Conservation (phyloP, 2,113 vertebrate genomes). For the Mola mola region DNA sequence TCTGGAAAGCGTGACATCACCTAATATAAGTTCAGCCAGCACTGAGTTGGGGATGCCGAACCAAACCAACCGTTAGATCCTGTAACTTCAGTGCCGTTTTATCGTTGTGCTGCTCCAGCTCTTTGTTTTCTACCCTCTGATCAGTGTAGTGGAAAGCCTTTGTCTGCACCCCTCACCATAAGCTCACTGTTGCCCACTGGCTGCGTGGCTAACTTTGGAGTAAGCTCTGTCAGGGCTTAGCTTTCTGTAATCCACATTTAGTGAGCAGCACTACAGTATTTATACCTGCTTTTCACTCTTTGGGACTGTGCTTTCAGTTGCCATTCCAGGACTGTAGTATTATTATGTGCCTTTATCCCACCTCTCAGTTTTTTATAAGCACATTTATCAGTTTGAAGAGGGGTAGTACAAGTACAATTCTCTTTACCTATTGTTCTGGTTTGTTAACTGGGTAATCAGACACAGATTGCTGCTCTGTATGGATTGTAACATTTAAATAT, state of each 20-base stretch:
- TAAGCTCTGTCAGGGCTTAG: conserved; percentile 74
- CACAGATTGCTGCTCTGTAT: no score
- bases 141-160: conserved; percentile 47
- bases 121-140: conserved; percentile 56
- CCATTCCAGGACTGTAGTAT: conserved; percentile 1
- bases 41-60: conserved; percentile 13
- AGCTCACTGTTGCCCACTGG: conserved; percentile 68
- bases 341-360: no score
- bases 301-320: conserved; percentile 29
- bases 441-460: no score
- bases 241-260: conserved; percentile 79
- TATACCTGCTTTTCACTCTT: conserved; percentile 71
- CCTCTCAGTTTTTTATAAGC: no score
- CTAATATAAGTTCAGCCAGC: conserved; percentile 13
- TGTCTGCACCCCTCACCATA: conserved; percentile 50
- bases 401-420: no score
- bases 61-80: conserved; percentile 49
- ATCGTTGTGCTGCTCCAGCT: conserved; percentile 35
- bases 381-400: no score
- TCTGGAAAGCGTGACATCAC: conserved; percentile 28
- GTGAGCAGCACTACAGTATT: conserved; percentile 71
- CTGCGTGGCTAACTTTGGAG: conserved; percentile 78
- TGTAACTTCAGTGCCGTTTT: conserved; percentile 12
- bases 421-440: no score
- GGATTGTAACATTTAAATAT: no score